Percentiles rank a stretch among this genome's conserved stretches.
Conservation (phyloP, 2,797 vertebrate genomes). For the Sebastes vulpes region DNA sequence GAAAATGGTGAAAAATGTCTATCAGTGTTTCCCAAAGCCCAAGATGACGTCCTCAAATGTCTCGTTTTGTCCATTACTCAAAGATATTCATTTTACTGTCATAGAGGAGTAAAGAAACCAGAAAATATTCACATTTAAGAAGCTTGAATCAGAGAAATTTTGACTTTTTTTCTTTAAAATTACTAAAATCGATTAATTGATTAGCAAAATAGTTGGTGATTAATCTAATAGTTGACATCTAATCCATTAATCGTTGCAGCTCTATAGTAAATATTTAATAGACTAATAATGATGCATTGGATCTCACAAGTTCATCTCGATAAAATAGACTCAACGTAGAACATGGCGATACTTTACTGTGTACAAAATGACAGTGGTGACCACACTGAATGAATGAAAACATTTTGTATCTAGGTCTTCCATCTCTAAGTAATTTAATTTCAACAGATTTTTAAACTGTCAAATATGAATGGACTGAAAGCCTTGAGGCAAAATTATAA, state of each 20-base stretch:
- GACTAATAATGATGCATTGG: background rate
- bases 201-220: accelerated
- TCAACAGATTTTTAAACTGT: background rate
- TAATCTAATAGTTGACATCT: too few species aligned
- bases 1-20: too few species aligned
- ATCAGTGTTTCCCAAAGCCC: too few species aligned
- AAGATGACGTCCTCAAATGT: too few species aligned
- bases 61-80: accelerated
- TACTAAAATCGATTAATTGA: too few species aligned
- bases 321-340: background rate
- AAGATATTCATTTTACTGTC: too few species aligned
- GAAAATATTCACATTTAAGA: too few species aligned
- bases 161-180: too few species aligned
- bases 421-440: background rate
- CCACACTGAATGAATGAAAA: background rate
- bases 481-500: background rate
- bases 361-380: background rate
- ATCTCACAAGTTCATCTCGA: background rate
- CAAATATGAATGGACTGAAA: background rate
- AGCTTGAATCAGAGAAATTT: too few species aligned
- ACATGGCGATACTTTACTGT: background rate
- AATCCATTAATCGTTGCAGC: too few species aligned
- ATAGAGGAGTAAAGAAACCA: too few species aligned
- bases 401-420: background rate
- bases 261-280: background rate